Percentiles rank a stretch among this genome's conserved stretches.
Conservation (phyloP, 2,888 invertebrate species). For the Leptogaster cylindrica region DNA sequence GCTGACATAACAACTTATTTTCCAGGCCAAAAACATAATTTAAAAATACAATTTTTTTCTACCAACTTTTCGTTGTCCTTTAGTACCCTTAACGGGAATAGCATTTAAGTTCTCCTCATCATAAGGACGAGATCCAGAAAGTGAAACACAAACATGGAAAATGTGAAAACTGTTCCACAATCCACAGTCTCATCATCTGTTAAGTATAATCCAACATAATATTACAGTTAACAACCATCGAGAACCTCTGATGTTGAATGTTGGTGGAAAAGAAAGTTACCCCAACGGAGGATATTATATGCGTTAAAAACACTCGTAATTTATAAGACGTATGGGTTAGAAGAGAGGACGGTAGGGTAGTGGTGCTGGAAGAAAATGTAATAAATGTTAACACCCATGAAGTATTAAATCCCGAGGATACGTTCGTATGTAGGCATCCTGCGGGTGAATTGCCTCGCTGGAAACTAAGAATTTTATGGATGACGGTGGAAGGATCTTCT, state of each 20-base stretch:
- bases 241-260: conserved; percentile 20
- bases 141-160: too few relatives aligned
- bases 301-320: conserved; percentile 32
- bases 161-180: background rate
- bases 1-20: too few relatives aligned
- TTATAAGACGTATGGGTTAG: conserved; percentile 34
- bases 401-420: conserved; percentile 9
- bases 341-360: too few relatives aligned
- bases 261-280: conserved; percentile 19
- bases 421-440: background rate
- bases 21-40: too few relatives aligned
- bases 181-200: conserved; percentile 7
- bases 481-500: background rate
- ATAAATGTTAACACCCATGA: conserved; percentile 37
- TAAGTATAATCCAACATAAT: conserved; percentile 26
- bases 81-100: too few relatives aligned
- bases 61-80: too few relatives aligned
- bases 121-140: too few relatives aligned
- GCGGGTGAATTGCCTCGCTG: conserved; percentile 20
- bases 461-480: conserved; percentile 2
- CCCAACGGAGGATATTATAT: conserved; percentile 32
- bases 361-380: conserved; percentile 31
- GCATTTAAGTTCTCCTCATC: too few relatives aligned
- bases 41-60: too few relatives aligned
- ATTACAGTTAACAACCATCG: conserved; percentile 31